Percentiles rank a stretch among this genome's conserved stretches.
Conservation (phyloP, 2,797 vertebrate genomes). For the Acrocephalus scirpaceus region DNA sequence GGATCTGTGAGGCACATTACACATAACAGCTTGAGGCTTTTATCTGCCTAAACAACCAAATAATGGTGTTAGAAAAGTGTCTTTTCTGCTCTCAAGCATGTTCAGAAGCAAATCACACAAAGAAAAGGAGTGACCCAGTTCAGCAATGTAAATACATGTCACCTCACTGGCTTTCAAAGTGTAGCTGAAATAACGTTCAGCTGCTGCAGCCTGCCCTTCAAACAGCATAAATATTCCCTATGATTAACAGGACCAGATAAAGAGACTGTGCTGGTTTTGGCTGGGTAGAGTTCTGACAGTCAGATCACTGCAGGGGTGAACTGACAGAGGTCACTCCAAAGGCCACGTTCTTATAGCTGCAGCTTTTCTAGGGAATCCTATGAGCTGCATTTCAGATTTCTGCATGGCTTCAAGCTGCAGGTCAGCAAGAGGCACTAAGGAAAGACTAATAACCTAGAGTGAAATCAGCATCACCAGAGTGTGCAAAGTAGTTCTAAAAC, state of each 20-base stretch:
- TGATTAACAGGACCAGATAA: not conserved
- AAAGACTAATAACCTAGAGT: not conserved
- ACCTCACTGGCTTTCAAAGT: not conserved
- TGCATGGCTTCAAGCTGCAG: not conserved
- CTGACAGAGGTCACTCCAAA: not conserved
- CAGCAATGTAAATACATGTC: not conserved
- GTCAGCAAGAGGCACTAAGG: not conserved
- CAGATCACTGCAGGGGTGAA: not conserved
- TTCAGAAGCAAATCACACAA: not conserved
- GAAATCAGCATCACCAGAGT: not conserved
- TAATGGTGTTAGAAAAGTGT: not conserved
- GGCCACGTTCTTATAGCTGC: not conserved
- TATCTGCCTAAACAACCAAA: conserved; percentile 38
- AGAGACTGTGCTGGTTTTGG: not conserved
- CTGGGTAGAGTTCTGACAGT: not conserved
- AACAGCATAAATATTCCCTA: not conserved
- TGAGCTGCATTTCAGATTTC: not conserved
- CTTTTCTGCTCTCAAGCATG: not conserved
- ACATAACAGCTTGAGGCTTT: conserved; percentile 28
- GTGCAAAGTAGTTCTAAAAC: not conserved
- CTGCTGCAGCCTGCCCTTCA: not conserved
- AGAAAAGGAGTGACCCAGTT: not conserved
- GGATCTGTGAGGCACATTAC: not conserved
- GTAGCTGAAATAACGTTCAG: not conserved
- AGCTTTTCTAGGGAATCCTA: not conserved